Evolutionary conservation across 2,113 vertebrate genomes (phyloP), one percentile per base, ranked within the genome.

Genomic region (Phainopepla nitens): DNA sequence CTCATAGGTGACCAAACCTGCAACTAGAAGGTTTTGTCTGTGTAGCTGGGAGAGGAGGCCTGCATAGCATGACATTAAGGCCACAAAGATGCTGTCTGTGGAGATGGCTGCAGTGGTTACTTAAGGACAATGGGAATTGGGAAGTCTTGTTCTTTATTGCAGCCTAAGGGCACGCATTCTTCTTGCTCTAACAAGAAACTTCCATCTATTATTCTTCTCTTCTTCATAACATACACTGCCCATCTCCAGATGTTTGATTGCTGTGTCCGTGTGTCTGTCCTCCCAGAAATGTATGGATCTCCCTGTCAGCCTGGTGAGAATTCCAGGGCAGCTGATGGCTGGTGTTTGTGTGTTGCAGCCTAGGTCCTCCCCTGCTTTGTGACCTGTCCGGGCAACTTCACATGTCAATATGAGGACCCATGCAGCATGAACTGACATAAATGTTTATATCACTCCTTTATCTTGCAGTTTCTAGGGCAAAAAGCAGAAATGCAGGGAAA

Each of bases 181-280:
- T 95, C 88, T 85, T 90, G 42, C n/a, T 89, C 88, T 93, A 96
- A 94, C 88, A 49, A 94, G 93, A 75, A 95, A 90, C 71, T 93
- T 95, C 92, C 85, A 66, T 90, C 93, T 90, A 94, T 96, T 94
- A 79, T 97, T 96, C 71, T 88, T 85, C 64, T 77, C n/a, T 68
- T 24, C 58, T 93, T 95, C 68, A 44, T 42, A 88, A 58, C 57
- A 17, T 61, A 51, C 0, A 0, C 56, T 88, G 29, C 82, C 44
- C 71, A 29, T 86, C 90, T 94, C 87, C 93, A 96, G 88, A 96
- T 83, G 85, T 27, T 53, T 18, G 28, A 25, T 45, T 65, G 39
- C 42, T 69, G 33, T 73, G 45, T 70, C 58, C 21, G 4, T 91
- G 58, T 45, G 72, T 94, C 68, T 70, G 39, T 65, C 50, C 71